Percentiles rank a stretch among this genome's conserved stretches.
Evolutionary conservation across 2,888 invertebrate species (phyloP).

Genomic region (Mesorhabditis spiculigera): DNA sequence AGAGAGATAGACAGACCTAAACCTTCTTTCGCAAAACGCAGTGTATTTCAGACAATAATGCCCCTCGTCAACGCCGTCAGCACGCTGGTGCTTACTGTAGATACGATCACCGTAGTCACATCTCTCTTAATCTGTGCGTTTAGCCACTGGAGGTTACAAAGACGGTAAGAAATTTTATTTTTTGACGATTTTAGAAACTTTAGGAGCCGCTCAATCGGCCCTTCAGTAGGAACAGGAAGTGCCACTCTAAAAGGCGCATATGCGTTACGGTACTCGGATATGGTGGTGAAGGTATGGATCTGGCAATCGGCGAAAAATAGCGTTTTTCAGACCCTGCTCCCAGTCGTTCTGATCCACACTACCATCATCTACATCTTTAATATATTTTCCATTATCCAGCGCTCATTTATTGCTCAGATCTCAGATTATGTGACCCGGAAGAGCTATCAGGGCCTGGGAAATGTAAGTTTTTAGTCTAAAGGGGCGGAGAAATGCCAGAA

Average conservation of each 20-base stretch:
- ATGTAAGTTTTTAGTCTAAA: not conserved
- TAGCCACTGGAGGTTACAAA: not conserved
- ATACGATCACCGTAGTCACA: not conserved
- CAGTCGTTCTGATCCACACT: not conserved
- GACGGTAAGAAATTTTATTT: not conserved
- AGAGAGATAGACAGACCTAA: not conserved
- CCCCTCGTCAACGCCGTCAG: not conserved
- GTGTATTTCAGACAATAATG: not conserved
- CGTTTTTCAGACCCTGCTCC: not conserved
- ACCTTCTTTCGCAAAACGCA: not conserved
- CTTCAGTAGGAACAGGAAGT: not conserved
- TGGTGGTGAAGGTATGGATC: not conserved
- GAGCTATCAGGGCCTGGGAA: not conserved
- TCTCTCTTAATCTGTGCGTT: not conserved
- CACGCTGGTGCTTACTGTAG: not conserved
- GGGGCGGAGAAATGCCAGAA: no score
- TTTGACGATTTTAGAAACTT: not conserved
- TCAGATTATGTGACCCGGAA: slow-evolving; percentile 4
- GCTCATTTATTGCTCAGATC: not conserved
- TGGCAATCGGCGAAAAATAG: no score
- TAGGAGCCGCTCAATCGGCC: no score
- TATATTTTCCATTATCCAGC: not conserved
- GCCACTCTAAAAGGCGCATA: not conserved
- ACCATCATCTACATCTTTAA: not conserved
- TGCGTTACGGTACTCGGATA: slow-evolving; percentile 1